phyloP scores from a whole-genome alignment of 2,113 vertebrate genomes.

The Cyrtonyx montezumae region DNA sequence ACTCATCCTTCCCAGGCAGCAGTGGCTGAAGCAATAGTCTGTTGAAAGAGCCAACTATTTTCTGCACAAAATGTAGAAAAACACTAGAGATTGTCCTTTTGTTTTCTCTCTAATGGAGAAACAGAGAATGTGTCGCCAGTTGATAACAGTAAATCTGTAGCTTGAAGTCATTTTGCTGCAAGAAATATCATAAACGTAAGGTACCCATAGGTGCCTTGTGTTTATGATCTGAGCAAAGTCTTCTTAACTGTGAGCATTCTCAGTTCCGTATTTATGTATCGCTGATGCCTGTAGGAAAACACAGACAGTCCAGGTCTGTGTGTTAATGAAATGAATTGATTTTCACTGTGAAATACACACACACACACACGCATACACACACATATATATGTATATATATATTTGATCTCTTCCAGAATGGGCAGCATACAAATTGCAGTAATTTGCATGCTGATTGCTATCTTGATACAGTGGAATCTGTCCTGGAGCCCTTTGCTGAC shows the following conservation, averaged over 20 bases:
- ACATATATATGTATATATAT: neutral
- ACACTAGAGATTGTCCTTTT: constrained; percentile 5
- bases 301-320: neutral
- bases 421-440: neutral
- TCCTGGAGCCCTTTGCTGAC: neutral
- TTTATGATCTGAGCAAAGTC: neutral
- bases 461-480: neutral
- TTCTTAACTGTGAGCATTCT: neutral
- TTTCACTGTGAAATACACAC: neutral
- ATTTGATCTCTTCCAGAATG: neutral
- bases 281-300: neutral
- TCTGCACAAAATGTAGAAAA: neutral
- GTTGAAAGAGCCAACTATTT: constrained; percentile 34
- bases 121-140: neutral
- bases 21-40: neutral
- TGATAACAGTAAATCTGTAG: constrained; percentile 1
- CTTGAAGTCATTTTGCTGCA: constrained; percentile 11
- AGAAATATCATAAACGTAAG: neutral
- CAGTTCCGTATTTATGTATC: neutral
- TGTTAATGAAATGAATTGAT: neutral
- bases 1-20: neutral
- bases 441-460: neutral
- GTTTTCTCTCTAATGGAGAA: constrained; percentile 16
- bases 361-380: neutral
- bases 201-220: neutral